Conservation (phyloP, 2,888 invertebrate species). For the Lasioglossum figueresi region DNA sequence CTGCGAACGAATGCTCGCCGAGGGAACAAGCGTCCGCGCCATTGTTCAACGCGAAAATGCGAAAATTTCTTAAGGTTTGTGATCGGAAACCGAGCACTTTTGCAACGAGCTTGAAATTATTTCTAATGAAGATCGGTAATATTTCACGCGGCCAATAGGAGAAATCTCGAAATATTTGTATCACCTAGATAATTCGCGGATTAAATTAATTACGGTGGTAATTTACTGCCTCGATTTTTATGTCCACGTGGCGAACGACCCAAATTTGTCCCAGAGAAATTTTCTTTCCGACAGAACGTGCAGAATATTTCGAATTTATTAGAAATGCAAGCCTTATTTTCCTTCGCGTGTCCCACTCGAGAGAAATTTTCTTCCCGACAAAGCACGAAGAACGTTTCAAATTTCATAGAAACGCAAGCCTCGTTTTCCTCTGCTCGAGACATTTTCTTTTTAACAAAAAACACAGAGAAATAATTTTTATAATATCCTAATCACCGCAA, state of each 20-base stretch:
- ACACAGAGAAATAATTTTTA: background rate
- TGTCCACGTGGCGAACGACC: background rate
- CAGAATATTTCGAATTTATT: background rate
- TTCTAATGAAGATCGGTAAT: background rate
- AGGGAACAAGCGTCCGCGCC: background rate
- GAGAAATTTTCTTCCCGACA: background rate
- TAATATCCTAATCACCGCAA: background rate
- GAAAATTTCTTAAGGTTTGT: background rate
- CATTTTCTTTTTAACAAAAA: no score
- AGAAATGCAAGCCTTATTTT: background rate
- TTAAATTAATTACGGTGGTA: background rate
- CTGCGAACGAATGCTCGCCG: background rate
- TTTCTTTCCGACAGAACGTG: background rate
- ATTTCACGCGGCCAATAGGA: background rate
- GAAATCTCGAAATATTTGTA: background rate
- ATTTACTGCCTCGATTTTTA: background rate
- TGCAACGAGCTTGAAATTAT: background rate
- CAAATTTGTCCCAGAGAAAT: background rate
- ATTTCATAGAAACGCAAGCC: background rate
- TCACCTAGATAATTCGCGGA: background rate
- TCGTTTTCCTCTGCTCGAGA: background rate
- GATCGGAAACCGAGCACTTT: background rate
- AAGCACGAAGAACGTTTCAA: background rate
- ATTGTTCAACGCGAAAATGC: background rate
- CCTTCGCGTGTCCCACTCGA: background rate